phyloP scores from a whole-genome alignment of 1,140 invertebrate species.

The Teleogryllus occipitalis region DNA sequence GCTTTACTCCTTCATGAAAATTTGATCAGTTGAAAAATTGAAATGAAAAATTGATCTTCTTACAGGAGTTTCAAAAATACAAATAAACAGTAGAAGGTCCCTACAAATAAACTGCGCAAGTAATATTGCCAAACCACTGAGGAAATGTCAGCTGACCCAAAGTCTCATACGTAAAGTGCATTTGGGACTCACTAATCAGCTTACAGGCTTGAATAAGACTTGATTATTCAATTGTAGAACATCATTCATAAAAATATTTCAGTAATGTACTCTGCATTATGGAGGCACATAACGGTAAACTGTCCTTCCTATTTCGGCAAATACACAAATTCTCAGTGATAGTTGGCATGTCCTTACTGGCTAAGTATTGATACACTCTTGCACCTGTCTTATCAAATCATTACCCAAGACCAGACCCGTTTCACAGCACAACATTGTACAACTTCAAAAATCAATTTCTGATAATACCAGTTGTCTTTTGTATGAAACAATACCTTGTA shows the following conservation, averaged over 20 bases:
- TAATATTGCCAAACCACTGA: no score
- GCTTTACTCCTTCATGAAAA: no score
- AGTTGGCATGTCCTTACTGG: not conserved
- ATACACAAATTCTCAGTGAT: not conserved
- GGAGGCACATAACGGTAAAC: not conserved
- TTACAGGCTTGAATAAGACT: not conserved
- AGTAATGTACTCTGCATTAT: not conserved
- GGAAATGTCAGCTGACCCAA: no score
- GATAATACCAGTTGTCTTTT: no score
- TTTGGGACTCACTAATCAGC: no score
- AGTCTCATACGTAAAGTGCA: no score
- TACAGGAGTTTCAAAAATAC: no score
- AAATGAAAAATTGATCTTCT: no score
- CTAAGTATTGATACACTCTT: not conserved
- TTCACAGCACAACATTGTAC: not conserved
- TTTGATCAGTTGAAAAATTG: no score
- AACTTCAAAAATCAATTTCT: not conserved
- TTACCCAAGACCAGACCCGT: not conserved
- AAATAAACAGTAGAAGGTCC: no score
- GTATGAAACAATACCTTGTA: no score
- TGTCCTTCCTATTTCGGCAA: not conserved
- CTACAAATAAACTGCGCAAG: no score
- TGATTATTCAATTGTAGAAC: not conserved
- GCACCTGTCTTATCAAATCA: not conserved
- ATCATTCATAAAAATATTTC: not conserved